Evolutionary conservation across 2,797 vertebrate species (phyloP).

Genomic region (Lacerta bilineata): DNA sequence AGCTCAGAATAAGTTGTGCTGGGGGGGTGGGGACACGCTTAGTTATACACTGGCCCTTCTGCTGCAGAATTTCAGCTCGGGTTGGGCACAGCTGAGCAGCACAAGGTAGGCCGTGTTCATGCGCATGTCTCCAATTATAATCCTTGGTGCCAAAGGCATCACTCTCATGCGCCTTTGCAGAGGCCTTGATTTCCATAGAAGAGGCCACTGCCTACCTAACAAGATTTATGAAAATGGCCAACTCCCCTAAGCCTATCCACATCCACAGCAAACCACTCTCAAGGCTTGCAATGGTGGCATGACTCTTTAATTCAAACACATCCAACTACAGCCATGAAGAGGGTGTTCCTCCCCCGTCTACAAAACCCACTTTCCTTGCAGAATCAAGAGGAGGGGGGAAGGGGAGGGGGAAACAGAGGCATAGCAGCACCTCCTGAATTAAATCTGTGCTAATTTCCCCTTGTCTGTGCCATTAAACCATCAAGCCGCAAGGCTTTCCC

Average conservation of each 20-base stretch:
- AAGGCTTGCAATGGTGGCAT: fast-evolving
- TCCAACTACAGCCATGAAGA: fast-evolving
- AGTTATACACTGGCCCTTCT: background rate
- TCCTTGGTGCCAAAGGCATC: constrained; percentile 20
- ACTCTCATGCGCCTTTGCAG: background rate
- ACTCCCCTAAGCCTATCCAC: background rate
- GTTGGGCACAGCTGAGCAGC: background rate
- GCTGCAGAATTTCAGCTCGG: too few species aligned
- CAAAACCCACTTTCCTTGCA: background rate
- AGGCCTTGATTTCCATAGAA: constrained; percentile 5
- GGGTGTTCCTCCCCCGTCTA: background rate
- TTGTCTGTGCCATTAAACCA: constrained; percentile 62
- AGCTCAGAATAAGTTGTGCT: background rate
- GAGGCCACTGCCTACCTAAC: background rate
- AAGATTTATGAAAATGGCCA: constrained; percentile 23
- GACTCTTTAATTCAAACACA: constrained; percentile 21
- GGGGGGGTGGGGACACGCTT: too few species aligned
- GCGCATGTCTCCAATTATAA: fast-evolving
- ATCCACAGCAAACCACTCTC: background rate
- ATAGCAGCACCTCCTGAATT: background rate
- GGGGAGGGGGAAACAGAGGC: background rate
- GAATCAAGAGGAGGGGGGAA: background rate
- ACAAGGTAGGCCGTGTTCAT: background rate
- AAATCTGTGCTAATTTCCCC: constrained; percentile 64
- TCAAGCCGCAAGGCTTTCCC: constrained; percentile 55